Evolutionary conservation across 37 sponge, comb jelly and placozoan species (phyloP), one percentile per base, ranked within the genome.

Genomic region (Tethya wilhelma): DNA sequence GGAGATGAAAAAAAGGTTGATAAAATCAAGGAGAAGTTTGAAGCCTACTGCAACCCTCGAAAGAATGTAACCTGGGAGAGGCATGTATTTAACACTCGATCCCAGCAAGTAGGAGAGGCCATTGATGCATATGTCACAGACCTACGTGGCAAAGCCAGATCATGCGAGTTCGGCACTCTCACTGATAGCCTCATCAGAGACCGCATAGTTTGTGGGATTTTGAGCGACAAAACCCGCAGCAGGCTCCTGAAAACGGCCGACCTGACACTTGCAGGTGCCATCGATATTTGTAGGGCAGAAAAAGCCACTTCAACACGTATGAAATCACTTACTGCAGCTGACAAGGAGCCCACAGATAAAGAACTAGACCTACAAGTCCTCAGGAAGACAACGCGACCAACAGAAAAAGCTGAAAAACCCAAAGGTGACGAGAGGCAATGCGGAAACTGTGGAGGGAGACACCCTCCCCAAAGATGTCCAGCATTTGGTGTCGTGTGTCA

Each of bases 51-150:
- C 70, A 80, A 39, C 22, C 81, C 70, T 33, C 37, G 71, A 17
- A 69, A 46, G 56, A 80, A 80, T 26, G 71, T 80, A 71, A 69
- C 81, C n/a, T 68, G 70, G 71, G 73, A 82, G 34, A 42, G 83
- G 65, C 66, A 82, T 38, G 70, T 75, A 33, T 84, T 84, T 40
- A 84, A 75, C 69, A 84, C 77, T 19, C 25, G 78, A 57, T 77
- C 56, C 69, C 78, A 85, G 40, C 60, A 58, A 36, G 29, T 30
- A 4, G 77, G 62, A 40, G 53, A 74, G 45, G 44, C 73, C 56
- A 44, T 83, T 23, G 85, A 85, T 42, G 78, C 77, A 25, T 76
- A 68, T 56, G 77, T 76, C 26, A 65, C 56, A 23, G 57, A 74
- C 29, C 53, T 83, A 7, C 8, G 44, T 26, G 57, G 19, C 25